phyloP scores from a whole-genome alignment of 2,888 invertebrate species.

The Syrphus vitripennis region DNA sequence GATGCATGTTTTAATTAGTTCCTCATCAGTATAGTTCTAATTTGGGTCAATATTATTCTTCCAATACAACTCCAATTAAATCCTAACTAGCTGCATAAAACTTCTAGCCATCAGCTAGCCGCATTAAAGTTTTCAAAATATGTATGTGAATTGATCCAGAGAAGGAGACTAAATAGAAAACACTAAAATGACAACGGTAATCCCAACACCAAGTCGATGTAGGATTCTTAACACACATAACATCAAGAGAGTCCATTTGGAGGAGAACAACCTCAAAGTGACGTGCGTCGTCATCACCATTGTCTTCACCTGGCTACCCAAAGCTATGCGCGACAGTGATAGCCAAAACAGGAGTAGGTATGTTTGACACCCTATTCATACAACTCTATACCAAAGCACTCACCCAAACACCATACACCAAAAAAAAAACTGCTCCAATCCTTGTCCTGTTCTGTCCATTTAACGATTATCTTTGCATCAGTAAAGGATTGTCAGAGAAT shows the following conservation, averaged over 20 bases:
- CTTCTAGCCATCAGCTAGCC: background rate
- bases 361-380: background rate
- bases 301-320: slow-evolving; percentile 1
- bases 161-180: background rate
- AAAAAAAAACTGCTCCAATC: background rate
- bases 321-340: background rate
- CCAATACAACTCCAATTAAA: slow-evolving; percentile 1
- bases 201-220: slow-evolving; percentile 31
- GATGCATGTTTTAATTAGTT: too few relatives aligned
- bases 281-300: too few relatives aligned
- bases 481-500: slow-evolving; percentile 49
- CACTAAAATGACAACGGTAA: slow-evolving; percentile 16
- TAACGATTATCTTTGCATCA: slow-evolving; percentile 48
- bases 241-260: slow-evolving; percentile 2
- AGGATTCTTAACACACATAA: slow-evolving; percentile 23
- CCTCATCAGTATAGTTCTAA: too few relatives aligned
- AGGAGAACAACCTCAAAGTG: slow-evolving; percentile 29
- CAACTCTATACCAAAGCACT: background rate
- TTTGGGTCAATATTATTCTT: background rate
- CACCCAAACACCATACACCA: background rate
- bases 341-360: background rate
- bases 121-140: background rate
- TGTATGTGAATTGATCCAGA: background rate
- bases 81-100: background rate
- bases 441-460: slow-evolving; percentile 36